Conservation (phyloP, 2,797 vertebrate species). For the Acipenser oxyrinchus region DNA sequence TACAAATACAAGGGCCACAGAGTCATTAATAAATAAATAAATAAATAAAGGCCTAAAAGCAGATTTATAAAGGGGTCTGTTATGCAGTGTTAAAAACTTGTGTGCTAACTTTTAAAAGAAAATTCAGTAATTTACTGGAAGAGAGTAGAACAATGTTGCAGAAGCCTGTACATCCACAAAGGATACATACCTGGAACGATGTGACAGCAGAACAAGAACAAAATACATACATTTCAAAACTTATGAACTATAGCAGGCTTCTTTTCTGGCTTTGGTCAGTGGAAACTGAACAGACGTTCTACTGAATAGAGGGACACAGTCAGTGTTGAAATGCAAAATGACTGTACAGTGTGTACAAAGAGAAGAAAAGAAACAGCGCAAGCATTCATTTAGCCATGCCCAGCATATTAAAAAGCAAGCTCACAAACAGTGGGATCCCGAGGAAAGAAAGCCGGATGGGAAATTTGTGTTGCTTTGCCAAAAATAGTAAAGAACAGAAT, state of each 20-base stretch:
- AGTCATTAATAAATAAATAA: too few relatives aligned
- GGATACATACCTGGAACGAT: too few relatives aligned
- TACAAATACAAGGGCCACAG: constrained; percentile 24
- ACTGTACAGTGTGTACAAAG: background rate
- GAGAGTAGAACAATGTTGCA: background rate
- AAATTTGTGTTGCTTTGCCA: too few relatives aligned
- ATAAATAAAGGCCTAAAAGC: background rate
- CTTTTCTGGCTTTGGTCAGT: background rate
- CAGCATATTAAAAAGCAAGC: too few relatives aligned
- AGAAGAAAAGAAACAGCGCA: background rate
- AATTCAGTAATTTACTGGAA: background rate
- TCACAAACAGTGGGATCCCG: too few relatives aligned
- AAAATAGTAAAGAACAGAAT: too few relatives aligned
- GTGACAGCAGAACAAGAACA: background rate
- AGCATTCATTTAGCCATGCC: background rate
- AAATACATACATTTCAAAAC: background rate
- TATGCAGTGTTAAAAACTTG: background rate
- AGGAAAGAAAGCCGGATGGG: too few relatives aligned
- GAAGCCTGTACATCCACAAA: background rate
- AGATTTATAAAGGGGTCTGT: background rate
- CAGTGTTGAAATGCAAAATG: background rate
- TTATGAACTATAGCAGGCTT: background rate
- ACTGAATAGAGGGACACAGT: too few relatives aligned
- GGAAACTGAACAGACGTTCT: background rate
- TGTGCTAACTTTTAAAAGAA: background rate